A percentile compares a stretch with the other conserved stretches of the same genome.
phyloP scores from a whole-genome alignment of 2,113 vertebrate species.

The Macquaria australasica region DNA sequence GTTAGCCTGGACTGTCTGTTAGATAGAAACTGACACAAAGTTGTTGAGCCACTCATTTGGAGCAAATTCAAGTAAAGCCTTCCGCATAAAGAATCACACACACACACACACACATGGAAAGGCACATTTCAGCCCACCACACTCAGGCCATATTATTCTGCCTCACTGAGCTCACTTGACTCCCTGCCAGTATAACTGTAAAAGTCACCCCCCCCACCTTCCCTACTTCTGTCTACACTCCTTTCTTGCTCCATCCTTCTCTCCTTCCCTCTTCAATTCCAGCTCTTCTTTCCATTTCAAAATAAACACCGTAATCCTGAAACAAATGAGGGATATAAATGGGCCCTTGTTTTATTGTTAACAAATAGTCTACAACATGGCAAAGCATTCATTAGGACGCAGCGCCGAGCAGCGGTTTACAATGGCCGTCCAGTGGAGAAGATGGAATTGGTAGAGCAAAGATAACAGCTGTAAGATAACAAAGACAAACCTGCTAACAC shows the following conservation, averaged over 20 bases:
- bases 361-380: conserved; percentile 31
- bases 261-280: conserved; percentile 19
- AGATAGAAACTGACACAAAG: conserved; percentile 57
- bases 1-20: conserved; percentile 25
- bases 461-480: conserved; percentile 67
- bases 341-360: conserved; percentile 34
- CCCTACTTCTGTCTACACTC: conserved; percentile 37
- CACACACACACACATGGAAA: conserved; percentile 33
- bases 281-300: conserved; percentile 20
- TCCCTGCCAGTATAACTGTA: conserved; percentile 65
- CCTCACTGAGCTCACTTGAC: conserved; percentile 81
- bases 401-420: conserved; percentile 25
- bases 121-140: conserved; percentile 57
- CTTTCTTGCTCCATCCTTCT: conserved; percentile 22
- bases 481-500: conserved; percentile 71
- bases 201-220: conserved; percentile 51
- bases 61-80: conserved; percentile 40
- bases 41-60: conserved; percentile 63
- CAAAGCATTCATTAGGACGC: conserved; percentile 50
- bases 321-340: conserved; percentile 17
- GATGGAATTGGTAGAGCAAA: conserved; percentile 58
- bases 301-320: conserved; percentile 6
- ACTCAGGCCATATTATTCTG: conserved; percentile 73
- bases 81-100: conserved; percentile 23
- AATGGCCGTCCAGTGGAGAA: conserved; percentile 41